Evolutionary conservation across 2,888 invertebrate genomes (phyloP).

Genomic region (Diarsia brunnea): DNA sequence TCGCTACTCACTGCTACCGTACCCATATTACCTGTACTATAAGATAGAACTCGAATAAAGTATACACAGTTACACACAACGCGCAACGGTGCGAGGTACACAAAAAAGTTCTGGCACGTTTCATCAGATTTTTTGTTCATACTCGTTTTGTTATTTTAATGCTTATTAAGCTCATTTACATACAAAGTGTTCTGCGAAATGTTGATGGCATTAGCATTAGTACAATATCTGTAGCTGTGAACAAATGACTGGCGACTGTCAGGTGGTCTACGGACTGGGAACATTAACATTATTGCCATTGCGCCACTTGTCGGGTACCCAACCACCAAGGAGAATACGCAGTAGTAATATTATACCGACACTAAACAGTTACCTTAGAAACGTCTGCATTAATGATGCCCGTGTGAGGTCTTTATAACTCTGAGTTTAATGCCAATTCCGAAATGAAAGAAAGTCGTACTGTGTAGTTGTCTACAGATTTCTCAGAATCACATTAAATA

Average conservation of each 20-base stretch:
- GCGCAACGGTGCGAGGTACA: constrained; percentile 51
- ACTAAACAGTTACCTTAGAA: constrained; percentile 13
- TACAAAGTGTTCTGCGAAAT: constrained; percentile 86
- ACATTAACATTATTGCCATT: constrained; percentile 53
- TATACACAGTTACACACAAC: constrained; percentile 45
- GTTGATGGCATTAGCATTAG: constrained; percentile 77
- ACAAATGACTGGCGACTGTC: constrained; percentile 66
- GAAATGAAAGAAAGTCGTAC: constrained; percentile 32
- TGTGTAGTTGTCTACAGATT: constrained; percentile 9
- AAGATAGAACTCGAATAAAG: constrained; percentile 23
- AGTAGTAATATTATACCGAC: constrained; percentile 32
- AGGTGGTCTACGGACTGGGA: constrained; percentile 55
- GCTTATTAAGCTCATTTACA: constrained; percentile 84
- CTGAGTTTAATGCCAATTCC: constrained; percentile 2
- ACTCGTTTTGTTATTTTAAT: constrained; percentile 73
- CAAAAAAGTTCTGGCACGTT: constrained; percentile 76
- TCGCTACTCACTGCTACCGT: constrained; percentile 15
- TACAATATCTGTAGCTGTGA: constrained; percentile 61
- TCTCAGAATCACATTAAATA: constrained; percentile 14
- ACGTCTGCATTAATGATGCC: constrained; percentile 1
- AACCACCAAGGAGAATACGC: constrained; percentile 33
- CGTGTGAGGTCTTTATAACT: constrained; percentile 35
- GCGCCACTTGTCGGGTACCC: constrained; percentile 43
- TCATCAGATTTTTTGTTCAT: constrained; percentile 67
- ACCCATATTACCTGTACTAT: constrained; percentile 15